Evolutionary conservation across 1,140 invertebrate genomes (phyloP), one percentile per base, ranked within the genome.

Genomic region (Bombus terrestris): DNA sequence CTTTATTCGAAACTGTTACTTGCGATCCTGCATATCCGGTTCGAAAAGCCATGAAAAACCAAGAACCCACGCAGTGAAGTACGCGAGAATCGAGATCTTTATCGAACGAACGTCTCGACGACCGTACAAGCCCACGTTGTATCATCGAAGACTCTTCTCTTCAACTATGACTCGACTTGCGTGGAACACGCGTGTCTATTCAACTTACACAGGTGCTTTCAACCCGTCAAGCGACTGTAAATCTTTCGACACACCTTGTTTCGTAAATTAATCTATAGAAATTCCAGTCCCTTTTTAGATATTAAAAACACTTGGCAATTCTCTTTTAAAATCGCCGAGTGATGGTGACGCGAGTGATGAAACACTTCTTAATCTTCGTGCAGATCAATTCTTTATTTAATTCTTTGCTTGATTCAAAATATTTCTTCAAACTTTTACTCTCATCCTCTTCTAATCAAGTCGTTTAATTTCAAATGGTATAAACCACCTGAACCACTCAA

Each of bases 51-150:
- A 59, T 13, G 66, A 78, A 53, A 75, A 77, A 68, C 62, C 25
- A 39, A 82, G 47, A 89, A 47, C 39, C 25, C 66, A 78, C 75
- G 84, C 53, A 59, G 39, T 6, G 25, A 35, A 47, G 32, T 37
- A 22, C 10, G 73, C 47, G 47, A 57, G 68, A 59, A 39, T 75
- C n/a, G 78, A 75, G 73, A 75, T 75, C 32, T 57, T 57, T 75
- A 75, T 75, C 73, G 73, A 4, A 18, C 15, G 43, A 35, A 9
- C 41, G 43, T 74, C 41, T 35, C n/a, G 73, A 74, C 43, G 41
- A 73, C 28, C 15, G 43, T 47, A 22, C n/a, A 53, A n/a, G 72
- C 72, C 72, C 72, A 74, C 43, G 72, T 53, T 74, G 32, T n/a
- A 53, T 9, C 72, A 53, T 10, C 43, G 22, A 53, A 35, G 32